Base-by-base conservation (phyloP, 2,113 vertebrate genomes). In the Tilapia sparmanii region DNA sequence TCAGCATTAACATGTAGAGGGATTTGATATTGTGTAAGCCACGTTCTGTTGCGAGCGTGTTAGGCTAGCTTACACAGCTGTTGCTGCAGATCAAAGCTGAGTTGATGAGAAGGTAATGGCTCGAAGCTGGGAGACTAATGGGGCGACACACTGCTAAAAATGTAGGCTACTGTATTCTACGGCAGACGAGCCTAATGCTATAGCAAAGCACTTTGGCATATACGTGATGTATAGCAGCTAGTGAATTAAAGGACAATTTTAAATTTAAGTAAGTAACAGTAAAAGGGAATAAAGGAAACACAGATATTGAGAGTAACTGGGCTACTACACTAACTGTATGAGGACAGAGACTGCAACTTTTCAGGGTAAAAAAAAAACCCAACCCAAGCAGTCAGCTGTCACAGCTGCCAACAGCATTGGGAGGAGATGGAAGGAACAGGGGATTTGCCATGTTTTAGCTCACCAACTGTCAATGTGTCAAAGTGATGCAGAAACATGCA, bases 11-110 rank as follows among this genome's bases (percentile, higher is more conserved):
- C 87, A 89, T 91, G 85, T 68, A 81, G 88, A 53, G 84, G 85
- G 90, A 90, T 91, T 84, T 91, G 84, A 87, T 73, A 80, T 90
- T 85, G 95, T 90, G 92, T 94, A 92, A 94, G 86, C 89, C 13
- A 84, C 80, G 22, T 38, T 55, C 83, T 83, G 87, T 29, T 29
- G 81, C 71, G 33, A 81, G 10, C n/a, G 53, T 55, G 68, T 83
- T 59, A 84, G 47, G 52, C 50, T 42, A 24, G 82, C 63, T 91
- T 71, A 26, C 31, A 81, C 91, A 89, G 91, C 92, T 92, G 90
- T 87, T 91, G 86, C 83, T 86, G 81, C 80, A 81, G 88, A 88
- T 91, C 82, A 80, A 66, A 84, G 82, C 24, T 24, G 61, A 83
- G 83, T 55, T 35, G 80, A 83, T 82, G 78, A 54, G 55, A 86